Conservation (phyloP, 1,140 invertebrate genomes). For the Sesamia nonagrioides region DNA sequence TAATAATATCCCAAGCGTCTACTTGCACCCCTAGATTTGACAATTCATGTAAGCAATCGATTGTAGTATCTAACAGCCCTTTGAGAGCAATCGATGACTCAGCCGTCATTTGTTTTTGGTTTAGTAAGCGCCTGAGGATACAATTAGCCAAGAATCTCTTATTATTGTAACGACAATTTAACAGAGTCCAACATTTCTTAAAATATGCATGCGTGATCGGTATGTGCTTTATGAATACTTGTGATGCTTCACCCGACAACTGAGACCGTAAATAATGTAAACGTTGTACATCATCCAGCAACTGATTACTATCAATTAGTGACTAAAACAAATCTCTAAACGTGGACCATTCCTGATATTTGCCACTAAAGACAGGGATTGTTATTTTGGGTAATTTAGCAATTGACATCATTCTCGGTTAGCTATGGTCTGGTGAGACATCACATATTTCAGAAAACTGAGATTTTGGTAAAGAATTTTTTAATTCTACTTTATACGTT, state of each 20-base stretch:
- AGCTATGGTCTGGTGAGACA: background rate
- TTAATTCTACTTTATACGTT: background rate
- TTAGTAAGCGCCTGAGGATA: background rate
- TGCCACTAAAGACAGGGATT: too few species aligned
- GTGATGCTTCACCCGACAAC: background rate
- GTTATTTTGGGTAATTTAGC: background rate
- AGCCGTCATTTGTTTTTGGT: background rate
- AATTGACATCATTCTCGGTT: background rate
- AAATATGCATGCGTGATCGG: background rate
- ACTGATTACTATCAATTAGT: background rate
- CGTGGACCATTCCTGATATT: background rate
- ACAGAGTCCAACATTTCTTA: background rate
- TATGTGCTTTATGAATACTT: background rate
- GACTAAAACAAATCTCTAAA: background rate
- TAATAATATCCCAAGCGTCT: too few species aligned
- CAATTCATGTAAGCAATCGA: background rate
- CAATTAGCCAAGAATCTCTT: background rate
- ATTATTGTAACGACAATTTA: background rate
- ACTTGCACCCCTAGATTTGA: too few species aligned
- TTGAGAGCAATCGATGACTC: background rate
- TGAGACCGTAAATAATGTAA: background rate
- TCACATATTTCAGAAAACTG: background rate
- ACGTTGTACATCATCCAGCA: background rate
- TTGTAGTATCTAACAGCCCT: background rate
- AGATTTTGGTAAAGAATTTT: background rate